Evolutionary conservation across 2,113 vertebrate species (phyloP), one percentile per base, ranked within the genome.

Genomic region (Sakesphorus luctuosus): DNA sequence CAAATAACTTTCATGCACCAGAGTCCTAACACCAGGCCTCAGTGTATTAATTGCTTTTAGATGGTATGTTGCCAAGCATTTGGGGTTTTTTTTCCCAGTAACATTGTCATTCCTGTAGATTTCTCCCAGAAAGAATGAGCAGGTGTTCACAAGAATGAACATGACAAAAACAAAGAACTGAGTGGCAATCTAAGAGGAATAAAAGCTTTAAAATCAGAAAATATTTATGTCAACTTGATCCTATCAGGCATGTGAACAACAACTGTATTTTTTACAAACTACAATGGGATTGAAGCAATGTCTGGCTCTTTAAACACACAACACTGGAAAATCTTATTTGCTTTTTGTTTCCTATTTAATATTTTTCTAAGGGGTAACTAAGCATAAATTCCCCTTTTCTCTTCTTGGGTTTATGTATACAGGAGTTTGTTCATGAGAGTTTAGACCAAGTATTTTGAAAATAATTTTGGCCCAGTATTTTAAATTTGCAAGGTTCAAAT

Each of bases 61-160:
- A 89, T 5, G 3, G 40, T 50, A 84, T n/a, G 29, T 47, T 79
- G 59, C 55, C 69, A 36, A 62, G 6, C 19, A n/a, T 47, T 47
- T 47, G 13, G 33, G 7, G 4, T 8, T 40, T 7, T 65, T 65
- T 66, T 71, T 71, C 25, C 16, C 91, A 86, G 81, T 81, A 95
- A 68, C 97, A 38, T 29, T 94, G 69, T 36, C 63, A 88, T 95
- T 93, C 86, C 73, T 75, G 53, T 61, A 59, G 24, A 61, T 84
- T 94, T 92, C 89, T 94, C 94, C 93, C 76, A 79, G 87, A 92
- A 87, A 47, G 74, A 73, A 65, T 9, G 7, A 94, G 65, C 49
- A 76, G 90, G 53, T 31, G n/a, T n/a, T 84, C 23, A 65, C 31
- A 85, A 77, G 81, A 93, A 87, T 28, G 31, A 29, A 79, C 56